Evolutionary conservation across 2,888 invertebrate genomes (phyloP).

Genomic region (Eucera pruinosa): DNA sequence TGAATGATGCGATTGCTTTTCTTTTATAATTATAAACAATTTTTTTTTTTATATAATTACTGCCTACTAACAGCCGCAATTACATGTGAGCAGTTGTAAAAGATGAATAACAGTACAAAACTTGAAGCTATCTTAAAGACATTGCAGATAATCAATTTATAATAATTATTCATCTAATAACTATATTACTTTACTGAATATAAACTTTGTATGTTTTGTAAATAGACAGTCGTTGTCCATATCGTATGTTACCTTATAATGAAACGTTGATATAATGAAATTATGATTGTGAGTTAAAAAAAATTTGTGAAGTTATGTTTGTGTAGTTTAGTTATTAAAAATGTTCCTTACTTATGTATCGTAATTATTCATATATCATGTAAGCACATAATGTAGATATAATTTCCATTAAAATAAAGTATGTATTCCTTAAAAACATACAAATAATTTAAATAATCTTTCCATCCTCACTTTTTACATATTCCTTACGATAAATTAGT

Average conservation of each 20-base stretch:
- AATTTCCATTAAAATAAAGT: conserved; percentile 42
- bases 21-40: conserved; percentile 51
- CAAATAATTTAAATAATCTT: conserved; percentile 57
- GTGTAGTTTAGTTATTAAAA: conserved; percentile 35
- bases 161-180: conserved; percentile 40
- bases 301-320: conserved; percentile 25
- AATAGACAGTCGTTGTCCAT: conserved; percentile 31
- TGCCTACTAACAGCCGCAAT: conserved; percentile 60
- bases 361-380: conserved; percentile 29
- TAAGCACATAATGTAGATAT: conserved; percentile 37
- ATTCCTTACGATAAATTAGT: conserved; percentile 36
- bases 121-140: conserved; percentile 46
- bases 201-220: conserved; percentile 38
- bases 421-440: conserved; percentile 38
- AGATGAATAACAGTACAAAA: conserved; percentile 53
- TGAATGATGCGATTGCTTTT: conserved; percentile 62
- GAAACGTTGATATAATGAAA: conserved; percentile 43
- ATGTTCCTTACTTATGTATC: conserved; percentile 35
- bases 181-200: conserved; percentile 50
- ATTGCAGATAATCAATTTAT: conserved; percentile 41
- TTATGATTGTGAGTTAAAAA: conserved; percentile 30
- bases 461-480: conserved; percentile 35
- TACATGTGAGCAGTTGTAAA: conserved; percentile 62
- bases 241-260: conserved; percentile 27
- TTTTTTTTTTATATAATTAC: conserved; percentile 56